Evolutionary conservation across 37 sponge, comb jelly and placozoan species (phyloP), one percentile per base, ranked within the genome.

Genomic region (Halisarca cf. caerulea): DNA sequence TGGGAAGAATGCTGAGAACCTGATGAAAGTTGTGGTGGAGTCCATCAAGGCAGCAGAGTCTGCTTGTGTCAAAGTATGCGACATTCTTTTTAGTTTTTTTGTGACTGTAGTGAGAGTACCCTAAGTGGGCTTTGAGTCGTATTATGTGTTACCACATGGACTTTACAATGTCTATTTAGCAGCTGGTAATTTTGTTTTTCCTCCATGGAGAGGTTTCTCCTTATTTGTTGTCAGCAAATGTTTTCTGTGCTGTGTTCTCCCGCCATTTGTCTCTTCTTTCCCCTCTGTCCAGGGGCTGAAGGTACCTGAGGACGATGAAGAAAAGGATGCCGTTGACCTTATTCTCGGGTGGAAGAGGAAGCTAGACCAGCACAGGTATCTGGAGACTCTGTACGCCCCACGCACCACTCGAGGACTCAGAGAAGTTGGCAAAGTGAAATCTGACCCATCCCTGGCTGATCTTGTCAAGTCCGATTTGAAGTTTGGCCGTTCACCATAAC

Each of bases 31-130:
- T 69, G 95, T 97, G 45, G 87, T 84, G 61, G 92, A 90, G 77
- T 86, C 93, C 37, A 86, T 94, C 24, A 69, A 85, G 55, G 97
- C 92, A 28, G 93, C 97, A 7, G 95, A 97, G 39, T 82, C 95
- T 39, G 96, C 97, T 37, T 94, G 95, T 61, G 87, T 97, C 68
- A 97, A 97, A 86, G 97, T 92, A 83, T 54, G 72, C 35, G 77
- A 23, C 57, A n/a, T n/a, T n/a, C n/a, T n/a, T n/a, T n/a, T n/a
- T n/a, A n/a, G n/a, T n/a, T n/a, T n/a, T n/a, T n/a, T n/a, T n/a
- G n/a, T n/a, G n/a, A n/a, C n/a, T n/a, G n/a, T n/a, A n/a, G n/a
- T n/a, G n/a, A n/a, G n/a, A n/a, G n/a, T n/a, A n/a, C n/a, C n/a
- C n/a, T n/a, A n/a, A n/a, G n/a, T n/a, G n/a, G n/a, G n/a, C n/a